A percentile compares a stretch with the other conserved stretches of the same genome.
Evolutionary conservation across 2,113 vertebrate species (phyloP).

Genomic region (Condylura cristata): DNA sequence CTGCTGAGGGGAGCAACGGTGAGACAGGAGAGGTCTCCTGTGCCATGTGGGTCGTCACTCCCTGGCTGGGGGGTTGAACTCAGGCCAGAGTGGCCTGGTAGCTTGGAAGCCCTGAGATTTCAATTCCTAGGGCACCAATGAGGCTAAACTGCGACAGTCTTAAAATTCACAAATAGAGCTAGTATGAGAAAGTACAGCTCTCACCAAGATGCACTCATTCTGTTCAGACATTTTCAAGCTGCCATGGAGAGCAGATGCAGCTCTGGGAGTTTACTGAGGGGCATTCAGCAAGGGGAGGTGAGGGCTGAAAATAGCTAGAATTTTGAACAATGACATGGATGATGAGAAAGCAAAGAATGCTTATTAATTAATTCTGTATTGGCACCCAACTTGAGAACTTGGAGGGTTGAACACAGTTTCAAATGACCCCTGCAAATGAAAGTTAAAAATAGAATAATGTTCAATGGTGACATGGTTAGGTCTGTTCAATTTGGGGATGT

Average conservation of each 20-base stretch:
- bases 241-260: background rate
- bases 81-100: too few relatives aligned
- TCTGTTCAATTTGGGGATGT: background rate
- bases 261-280: background rate
- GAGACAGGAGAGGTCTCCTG: too few relatives aligned
- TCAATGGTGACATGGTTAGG: background rate
- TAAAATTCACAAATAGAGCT: background rate
- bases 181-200: background rate
- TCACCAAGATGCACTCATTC: background rate
- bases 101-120: too few relatives aligned
- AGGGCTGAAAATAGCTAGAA: background rate
- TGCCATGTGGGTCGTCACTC: too few relatives aligned
- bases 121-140: too few relatives aligned
- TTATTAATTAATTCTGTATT: slow-evolving; percentile 49
- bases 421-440: background rate
- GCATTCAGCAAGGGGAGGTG: background rate
- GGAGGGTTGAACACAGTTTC: background rate
- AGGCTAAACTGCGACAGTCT: background rate
- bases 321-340: slow-evolving; percentile 7
- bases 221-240: background rate
- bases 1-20: too few relatives aligned
- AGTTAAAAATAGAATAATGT: slow-evolving; percentile 54
- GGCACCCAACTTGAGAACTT: background rate
- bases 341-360: slow-evolving; percentile 51
- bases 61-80: too few relatives aligned